A percentile compares a stretch with the other conserved stretches of the same genome.
Evolutionary conservation across 2,113 vertebrate species (phyloP).

Genomic region (Otolemur garnettii): DNA sequence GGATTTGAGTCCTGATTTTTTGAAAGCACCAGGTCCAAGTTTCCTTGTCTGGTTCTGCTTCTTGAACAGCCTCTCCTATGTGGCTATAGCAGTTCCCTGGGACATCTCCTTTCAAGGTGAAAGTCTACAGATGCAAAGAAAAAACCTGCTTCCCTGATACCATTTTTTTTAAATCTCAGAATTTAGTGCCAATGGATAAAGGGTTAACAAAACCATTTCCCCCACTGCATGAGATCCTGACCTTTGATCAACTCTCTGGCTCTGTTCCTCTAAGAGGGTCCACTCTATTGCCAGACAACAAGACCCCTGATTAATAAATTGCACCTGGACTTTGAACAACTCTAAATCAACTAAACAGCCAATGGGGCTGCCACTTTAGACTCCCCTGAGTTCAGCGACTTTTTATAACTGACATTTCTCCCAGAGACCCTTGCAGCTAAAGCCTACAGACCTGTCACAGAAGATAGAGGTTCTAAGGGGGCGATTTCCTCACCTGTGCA

Average conservation of each 20-base stretch:
- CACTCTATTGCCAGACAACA: background rate
- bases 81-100: background rate
- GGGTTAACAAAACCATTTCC: constrained; percentile 35
- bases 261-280: background rate
- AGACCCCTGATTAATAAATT: background rate
- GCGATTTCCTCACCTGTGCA: background rate
- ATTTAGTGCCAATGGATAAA: background rate
- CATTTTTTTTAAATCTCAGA: background rate
- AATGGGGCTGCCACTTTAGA: background rate
- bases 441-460: background rate
- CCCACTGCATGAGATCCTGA: background rate
- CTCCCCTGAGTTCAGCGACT: background rate
- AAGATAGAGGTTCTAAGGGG: background rate
- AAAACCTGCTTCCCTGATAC: background rate
- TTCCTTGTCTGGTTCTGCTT: background rate
- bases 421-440: background rate
- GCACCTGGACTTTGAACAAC: background rate
- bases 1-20: background rate
- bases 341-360: background rate
- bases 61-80: background rate
- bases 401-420: background rate
- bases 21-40: background rate
- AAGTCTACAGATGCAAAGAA: background rate
- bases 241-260: background rate
- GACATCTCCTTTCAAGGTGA: constrained; percentile 13